These are phyloP conservation scores for Pygmarrhopalites habei DNA, from an alignment of 1,140 invertebrate species.

Conservation along the genomic window DNA sequence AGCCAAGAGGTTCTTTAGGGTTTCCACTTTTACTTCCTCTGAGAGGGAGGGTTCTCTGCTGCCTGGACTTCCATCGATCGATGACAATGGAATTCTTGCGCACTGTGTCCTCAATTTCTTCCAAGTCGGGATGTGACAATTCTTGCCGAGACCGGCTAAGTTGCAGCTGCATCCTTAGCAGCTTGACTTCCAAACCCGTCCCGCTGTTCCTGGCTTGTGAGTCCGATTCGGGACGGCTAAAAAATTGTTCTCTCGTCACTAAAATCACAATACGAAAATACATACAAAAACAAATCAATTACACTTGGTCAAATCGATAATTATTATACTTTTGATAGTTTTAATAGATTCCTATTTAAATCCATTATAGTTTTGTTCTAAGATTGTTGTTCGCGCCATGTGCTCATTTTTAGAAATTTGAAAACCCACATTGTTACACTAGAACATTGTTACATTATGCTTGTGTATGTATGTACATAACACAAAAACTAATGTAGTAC, in stretches of 20 bases:
- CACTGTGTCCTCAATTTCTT: constrained; percentile 26
- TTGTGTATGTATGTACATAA: too few relatives aligned
- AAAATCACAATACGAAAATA: not conserved
- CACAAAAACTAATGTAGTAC: too few relatives aligned
- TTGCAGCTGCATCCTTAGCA: constrained; percentile 20
- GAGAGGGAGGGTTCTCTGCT: not conserved
- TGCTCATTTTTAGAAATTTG: too few relatives aligned
- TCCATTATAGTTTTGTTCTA: too few relatives aligned
- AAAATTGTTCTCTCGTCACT: constrained; percentile 18
- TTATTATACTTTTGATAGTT: too few relatives aligned
- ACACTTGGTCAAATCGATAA: too few relatives aligned
- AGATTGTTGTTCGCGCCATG: too few relatives aligned
- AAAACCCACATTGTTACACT: too few relatives aligned
- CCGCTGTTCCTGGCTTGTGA: not conserved
- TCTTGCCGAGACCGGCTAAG: constrained; percentile 27
- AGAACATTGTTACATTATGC: too few relatives aligned
- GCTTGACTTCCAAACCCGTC: constrained; percentile 18
- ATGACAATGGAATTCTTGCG: constrained; percentile 29
- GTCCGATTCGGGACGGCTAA: not conserved
- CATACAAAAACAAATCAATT: too few relatives aligned
- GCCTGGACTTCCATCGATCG: constrained; percentile 15
- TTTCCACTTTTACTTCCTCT: not conserved
- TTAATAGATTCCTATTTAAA: too few relatives aligned
- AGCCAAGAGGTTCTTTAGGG: too few relatives aligned
- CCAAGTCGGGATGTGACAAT: constrained; percentile 21